Evolutionary conservation across 2,888 invertebrate species (phyloP), one percentile per base, ranked within the genome.

Genomic region (Chymomyza amoena): DNA sequence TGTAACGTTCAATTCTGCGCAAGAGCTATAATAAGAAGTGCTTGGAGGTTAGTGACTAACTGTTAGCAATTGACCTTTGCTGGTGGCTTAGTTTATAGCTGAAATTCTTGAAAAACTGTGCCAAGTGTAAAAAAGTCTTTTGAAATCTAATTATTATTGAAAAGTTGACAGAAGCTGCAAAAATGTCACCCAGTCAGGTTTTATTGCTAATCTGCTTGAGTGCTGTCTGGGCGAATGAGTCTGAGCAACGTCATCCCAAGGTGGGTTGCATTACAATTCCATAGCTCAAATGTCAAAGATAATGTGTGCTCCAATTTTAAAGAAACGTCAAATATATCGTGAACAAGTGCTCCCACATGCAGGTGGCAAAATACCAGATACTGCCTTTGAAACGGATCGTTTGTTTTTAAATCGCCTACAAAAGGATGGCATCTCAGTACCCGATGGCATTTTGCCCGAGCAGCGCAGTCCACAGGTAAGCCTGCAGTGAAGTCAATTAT

Each of bases 361-460:
- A 50, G 94, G 94, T 51, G 94, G 94, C 1, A 94, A 94, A 88
- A 94, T 94, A 76, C 94, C 94, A 0, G 94, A 94, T 69, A 93
- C 93, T 56, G 94, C 94, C 7, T 94, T 94, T 77, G 92, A 93
- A 73, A 92, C 93, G 0, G 94, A 94, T 88, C 92, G 94, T 13
- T 88, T 94, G 60, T 93, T 93, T 54, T 88, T 94, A 50, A 94
- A 94, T 88, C 93, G 93, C 57, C 88, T 94, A 56, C 94, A 94
- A 88, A 93, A 94, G 80, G 93, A 94, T 79, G 94, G 94, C 20
- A 93, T 94, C 54, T 92, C 93, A 1, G 90, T 93, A 50, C 93
- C 94, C 4, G 94, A 94, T 86, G 94, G 94, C 7, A 90, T 93
- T 50, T 87, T 94, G 62, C 90, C 94, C 7, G 93, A 94, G 70